phyloP scores from a whole-genome alignment of 92 coral and sea anemone species.

The Chrysogorgia sp. region DNA sequence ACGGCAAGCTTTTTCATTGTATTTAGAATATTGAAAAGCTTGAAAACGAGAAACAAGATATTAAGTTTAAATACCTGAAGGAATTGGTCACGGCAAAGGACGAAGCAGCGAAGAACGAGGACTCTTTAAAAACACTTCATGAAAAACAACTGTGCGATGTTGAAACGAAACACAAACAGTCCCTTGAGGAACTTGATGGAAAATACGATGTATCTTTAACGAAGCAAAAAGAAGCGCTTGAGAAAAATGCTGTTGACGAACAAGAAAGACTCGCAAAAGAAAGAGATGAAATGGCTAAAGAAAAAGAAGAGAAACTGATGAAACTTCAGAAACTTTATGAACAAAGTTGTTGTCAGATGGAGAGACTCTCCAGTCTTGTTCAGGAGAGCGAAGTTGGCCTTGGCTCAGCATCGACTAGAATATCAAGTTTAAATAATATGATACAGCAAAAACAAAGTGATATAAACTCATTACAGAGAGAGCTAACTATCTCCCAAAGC shows the following conservation, averaged over 20 bases:
- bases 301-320: constrained; percentile 68
- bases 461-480: constrained; percentile 66
- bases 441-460: constrained; percentile 61
- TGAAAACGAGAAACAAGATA: constrained; percentile 73
- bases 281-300: constrained; percentile 65
- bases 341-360: constrained; percentile 63
- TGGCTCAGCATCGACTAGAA: constrained; percentile 87
- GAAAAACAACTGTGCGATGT: constrained; percentile 64
- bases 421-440: constrained; percentile 69
- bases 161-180: constrained; percentile 55
- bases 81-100: constrained; percentile 75
- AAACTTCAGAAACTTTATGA: constrained; percentile 70
- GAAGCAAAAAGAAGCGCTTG: constrained; percentile 56
- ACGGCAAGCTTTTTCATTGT: constrained; percentile 10
- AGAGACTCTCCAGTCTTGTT: constrained; percentile 68
- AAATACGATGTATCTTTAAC: constrained; percentile 63
- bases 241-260: constrained; percentile 63
- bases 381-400: constrained; percentile 89
- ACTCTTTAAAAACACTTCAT: constrained; percentile 64
- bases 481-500: constrained; percentile 61
- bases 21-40: constrained; percentile 70
- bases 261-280: constrained; percentile 61
- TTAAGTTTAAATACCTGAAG: constrained; percentile 74
- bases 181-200: constrained; percentile 53
- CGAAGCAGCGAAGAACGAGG: constrained; percentile 74